Base-by-base conservation (phyloP, 2,888 invertebrate species). In the Dusona sp. region DNA sequence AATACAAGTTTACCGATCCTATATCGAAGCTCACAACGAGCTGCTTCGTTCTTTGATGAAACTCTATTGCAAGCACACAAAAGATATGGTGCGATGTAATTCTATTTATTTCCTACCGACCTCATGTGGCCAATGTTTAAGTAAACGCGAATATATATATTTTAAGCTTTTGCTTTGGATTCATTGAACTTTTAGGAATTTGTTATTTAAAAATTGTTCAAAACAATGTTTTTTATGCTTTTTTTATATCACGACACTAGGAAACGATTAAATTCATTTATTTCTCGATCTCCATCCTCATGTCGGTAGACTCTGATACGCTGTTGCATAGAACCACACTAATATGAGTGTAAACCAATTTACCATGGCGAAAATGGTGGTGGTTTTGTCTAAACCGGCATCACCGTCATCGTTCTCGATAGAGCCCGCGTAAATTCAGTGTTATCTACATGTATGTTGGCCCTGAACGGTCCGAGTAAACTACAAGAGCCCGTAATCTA, bases 41-140 rank as follows among this genome's bases (percentile, higher is more conserved):
- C 67, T 48, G 19, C 61, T 72, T 65, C 77, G 54, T 67, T 67
- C 73, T 86, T 84, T 68, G 72, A 73, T 78, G 4, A 25, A 45
- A 72, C 83, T 86, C 86, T 83, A 79, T 81, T 74, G 65, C 79
- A 67, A 80, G 68, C 74, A 83, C 80, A 83, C 86, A 84, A 72
- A 72, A 54, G 57, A 22, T 11, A 51, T 51, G 74, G 13, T 42
- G 1, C 42, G 11, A 42, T 42, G 2, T 22, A 42, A 19, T 79
- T 16, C 25, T 22, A 19, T 38, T 68, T 36, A 11, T 54, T 67
- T 36, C 25, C 54, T 42, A 42, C 19, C 25, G 6, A 22, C 8
- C 1, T 13, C 22, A 38, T 22, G n/a, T 16, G 22, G 1, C 9
- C 3, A 67, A 33, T 22, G 65, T 33, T 33, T 33, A 16, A 36